phyloP scores from a whole-genome alignment of 1,140 invertebrate species.

The Listronotus oregonensis region DNA sequence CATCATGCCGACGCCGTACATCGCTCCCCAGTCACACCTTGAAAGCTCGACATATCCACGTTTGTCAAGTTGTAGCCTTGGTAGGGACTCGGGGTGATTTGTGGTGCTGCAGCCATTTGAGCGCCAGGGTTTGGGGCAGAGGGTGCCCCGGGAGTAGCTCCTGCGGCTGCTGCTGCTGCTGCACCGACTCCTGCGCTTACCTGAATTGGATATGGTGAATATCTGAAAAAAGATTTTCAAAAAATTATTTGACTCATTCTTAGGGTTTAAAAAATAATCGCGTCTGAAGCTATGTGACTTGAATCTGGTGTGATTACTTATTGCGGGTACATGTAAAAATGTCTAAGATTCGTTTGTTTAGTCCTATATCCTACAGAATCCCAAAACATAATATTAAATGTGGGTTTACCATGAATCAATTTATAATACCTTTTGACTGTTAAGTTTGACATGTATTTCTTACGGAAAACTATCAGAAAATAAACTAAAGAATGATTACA shows the following conservation, averaged over 20 bases:
- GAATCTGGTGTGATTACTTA: too few relatives aligned
- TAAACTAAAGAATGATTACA: too few relatives aligned
- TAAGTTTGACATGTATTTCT: too few relatives aligned
- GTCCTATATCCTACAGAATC: too few relatives aligned
- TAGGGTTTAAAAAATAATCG: too few relatives aligned
- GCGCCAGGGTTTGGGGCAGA: constrained; percentile 59
- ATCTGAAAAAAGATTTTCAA: constrained; percentile 53
- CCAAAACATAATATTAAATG: too few relatives aligned
- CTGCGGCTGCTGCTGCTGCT: constrained; percentile 60
- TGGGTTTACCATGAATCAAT: too few relatives aligned
- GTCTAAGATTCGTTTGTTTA: too few relatives aligned
- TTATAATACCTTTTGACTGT: too few relatives aligned
- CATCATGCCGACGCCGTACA: constrained; percentile 91
- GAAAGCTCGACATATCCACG: constrained; percentile 89
- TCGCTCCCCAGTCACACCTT: constrained; percentile 85
- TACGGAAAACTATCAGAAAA: too few relatives aligned
- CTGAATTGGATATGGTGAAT: constrained; percentile 69
- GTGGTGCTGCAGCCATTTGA: constrained; percentile 62
- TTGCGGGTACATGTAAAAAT: too few relatives aligned
- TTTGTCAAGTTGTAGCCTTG: constrained; percentile 84
- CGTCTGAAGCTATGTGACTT: too few relatives aligned
- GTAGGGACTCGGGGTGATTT: constrained; percentile 70
- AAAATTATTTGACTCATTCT: background rate
- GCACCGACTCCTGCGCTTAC: constrained; percentile 57
- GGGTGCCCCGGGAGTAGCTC: constrained; percentile 55